Percentiles rank a stretch among this genome's conserved stretches.
Evolutionary conservation across 2,797 vertebrate species (phyloP).

Genomic region (Sebastes trivittatus): DNA sequence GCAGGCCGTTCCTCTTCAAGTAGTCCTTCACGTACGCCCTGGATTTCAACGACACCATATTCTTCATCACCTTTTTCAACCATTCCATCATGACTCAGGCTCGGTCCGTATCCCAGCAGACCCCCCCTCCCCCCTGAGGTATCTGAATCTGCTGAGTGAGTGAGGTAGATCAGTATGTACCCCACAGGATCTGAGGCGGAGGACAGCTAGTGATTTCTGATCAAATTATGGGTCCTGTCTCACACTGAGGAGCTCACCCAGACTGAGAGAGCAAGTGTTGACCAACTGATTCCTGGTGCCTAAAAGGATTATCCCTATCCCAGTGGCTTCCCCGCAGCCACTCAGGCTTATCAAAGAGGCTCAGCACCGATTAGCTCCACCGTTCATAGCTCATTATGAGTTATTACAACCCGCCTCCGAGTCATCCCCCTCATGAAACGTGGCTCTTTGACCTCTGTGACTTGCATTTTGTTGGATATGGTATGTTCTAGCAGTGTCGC

Average conservation of each 20-base stretch:
- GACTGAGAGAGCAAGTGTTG: slow-evolving; percentile 59
- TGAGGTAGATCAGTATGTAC: neutral
- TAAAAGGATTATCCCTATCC: slow-evolving; percentile 77
- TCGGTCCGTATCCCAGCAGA: neutral
- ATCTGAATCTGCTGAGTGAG: neutral
- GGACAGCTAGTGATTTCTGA: neutral
- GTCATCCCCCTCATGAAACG: slow-evolving; percentile 49
- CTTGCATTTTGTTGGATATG: neutral
- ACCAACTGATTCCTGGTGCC: slow-evolving; percentile 50
- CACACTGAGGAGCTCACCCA: slow-evolving; percentile 41
- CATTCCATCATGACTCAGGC: slow-evolving; percentile 67
- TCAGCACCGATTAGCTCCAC: slow-evolving; percentile 37
- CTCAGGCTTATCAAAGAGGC: slow-evolving; percentile 55
- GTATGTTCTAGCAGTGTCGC: neutral
- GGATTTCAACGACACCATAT: slow-evolving; percentile 49
- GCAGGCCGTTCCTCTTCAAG: slow-evolving; percentile 86
- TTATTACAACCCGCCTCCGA: slow-evolving; percentile 25
- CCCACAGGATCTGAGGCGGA: slow-evolving; percentile 1
- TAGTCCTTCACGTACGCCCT: slow-evolving; percentile 75
- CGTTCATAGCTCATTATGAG: slow-evolving; percentile 40
- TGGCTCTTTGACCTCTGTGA: neutral
- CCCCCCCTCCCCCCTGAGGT: neutral
- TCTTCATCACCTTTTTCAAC: slow-evolving; percentile 54
- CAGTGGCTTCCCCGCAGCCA: slow-evolving; percentile 37
- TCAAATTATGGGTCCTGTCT: slow-evolving; percentile 18